These are phyloP conservation scores for Rhodinocichla rosea DNA, from an alignment of 2,113 vertebrate genomes.

Conservation along the genomic window DNA sequence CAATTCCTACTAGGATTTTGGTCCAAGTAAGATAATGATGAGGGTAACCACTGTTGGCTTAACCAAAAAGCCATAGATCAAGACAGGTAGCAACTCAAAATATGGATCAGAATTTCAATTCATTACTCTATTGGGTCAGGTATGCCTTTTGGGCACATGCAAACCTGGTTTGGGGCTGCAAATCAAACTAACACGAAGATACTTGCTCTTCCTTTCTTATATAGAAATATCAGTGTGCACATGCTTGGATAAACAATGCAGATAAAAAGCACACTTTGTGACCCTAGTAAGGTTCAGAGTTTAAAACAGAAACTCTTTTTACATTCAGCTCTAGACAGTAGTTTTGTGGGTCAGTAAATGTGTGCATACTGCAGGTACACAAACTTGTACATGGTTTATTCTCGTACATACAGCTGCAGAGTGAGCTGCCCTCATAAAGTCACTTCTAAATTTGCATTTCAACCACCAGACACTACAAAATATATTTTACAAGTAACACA, in stretches of 20 bases:
- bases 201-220: neutral
- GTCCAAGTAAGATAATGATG: neutral
- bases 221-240: neutral
- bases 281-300: neutral
- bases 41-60: neutral
- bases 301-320: neutral
- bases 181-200: neutral
- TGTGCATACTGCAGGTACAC: neutral
- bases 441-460: neutral
- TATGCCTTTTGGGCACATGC: neutral
- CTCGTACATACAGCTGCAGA: neutral
- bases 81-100: neutral
- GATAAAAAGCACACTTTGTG: neutral
- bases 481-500: neutral
- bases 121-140: neutral
- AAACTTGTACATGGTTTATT: fast-evolving
- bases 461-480: neutral
- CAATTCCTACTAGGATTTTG: neutral
- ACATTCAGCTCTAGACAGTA: neutral
- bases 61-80: neutral
- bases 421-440: neutral
- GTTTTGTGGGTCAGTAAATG: neutral
- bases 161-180: neutral
- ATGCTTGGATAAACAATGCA: neutral
- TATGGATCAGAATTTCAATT: neutral